Evolutionary conservation across 2,113 vertebrate genomes (phyloP), one percentile per base, ranked within the genome.

Genomic region (Malurus melanocephalus): DNA sequence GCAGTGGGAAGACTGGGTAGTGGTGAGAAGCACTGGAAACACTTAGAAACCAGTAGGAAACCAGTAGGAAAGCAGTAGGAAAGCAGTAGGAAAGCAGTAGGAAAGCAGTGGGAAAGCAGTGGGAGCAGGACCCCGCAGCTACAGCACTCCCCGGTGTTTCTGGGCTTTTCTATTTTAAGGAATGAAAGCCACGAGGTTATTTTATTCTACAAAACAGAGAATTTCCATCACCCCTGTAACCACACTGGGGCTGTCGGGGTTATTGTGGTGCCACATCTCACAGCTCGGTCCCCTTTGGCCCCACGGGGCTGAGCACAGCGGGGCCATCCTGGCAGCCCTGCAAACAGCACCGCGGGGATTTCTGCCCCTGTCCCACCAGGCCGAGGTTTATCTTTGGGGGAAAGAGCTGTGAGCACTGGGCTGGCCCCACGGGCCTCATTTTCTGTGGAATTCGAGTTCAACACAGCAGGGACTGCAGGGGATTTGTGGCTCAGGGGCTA

Each of bases 181-280:
- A 75, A 45, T 18, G 26, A 35, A 75, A 75, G 11, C 9, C 49
- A 43, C 30, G 5, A 0, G 0, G 49, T 43, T 65, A 15, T 10
- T 61, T 13, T 15, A 27, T 56, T 38, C 14, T 43, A 17, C 18
- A 49, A 35, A 59, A 21, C 0, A 0, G 21, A 7, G 28, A 48
- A 11, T 16, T 1, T 3, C 11, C 30, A 14, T 11, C 43, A 28
- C n/a, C 43, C 38, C 26, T 21, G 15, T 20, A 16, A n/a, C n/a
- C 19, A 9, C 38, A 2, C 4, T 4, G 23, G 59, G 33, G 30
- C 15, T 5, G 0, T 9, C 0, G 0, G 35, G 27, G 13, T 79
- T 68, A 26, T 48, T 0, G 0, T 0, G 4, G 30, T 7, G 27
- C 19, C 60, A 59, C 1, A 2, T 28, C 60, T 61, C 21, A 7